Conservation (phyloP, 2,113 vertebrate genomes). For the Bos indicus region DNA sequence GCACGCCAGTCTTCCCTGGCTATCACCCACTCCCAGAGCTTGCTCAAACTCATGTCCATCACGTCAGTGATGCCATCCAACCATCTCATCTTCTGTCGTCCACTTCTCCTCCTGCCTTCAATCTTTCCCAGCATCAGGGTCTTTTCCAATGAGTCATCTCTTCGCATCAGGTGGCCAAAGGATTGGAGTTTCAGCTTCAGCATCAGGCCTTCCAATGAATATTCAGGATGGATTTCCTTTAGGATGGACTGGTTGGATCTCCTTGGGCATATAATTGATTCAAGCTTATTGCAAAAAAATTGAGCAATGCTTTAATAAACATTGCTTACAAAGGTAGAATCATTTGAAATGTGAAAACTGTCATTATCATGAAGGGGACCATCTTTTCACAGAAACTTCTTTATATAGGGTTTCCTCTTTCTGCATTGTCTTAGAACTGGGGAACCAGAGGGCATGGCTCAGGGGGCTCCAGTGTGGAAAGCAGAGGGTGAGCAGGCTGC, state of each 20-base stretch:
- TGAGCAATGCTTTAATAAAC: neutral
- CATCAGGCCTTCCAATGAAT: neutral
- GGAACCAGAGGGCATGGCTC: no score
- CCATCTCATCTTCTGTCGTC: neutral
- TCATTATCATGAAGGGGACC: fast-evolving
- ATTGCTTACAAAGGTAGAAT: neutral
- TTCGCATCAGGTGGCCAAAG: neutral
- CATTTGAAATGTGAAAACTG: neutral
- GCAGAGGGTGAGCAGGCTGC: neutral
- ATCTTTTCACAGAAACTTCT: neutral
- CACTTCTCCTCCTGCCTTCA: neutral
- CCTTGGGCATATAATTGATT: neutral
- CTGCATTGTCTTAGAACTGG: neutral
- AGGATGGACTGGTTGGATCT: neutral
- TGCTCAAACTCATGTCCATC: neutral
- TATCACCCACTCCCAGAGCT: neutral
- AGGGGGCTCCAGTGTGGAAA: neutral
- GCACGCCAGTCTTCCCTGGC: neutral
- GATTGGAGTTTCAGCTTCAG: neutral
- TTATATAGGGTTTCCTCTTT: neutral
- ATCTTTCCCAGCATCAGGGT: neutral
- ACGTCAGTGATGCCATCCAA: neutral
- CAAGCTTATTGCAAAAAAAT: neutral
- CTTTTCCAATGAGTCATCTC: neutral
- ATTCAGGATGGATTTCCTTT: neutral